These are phyloP conservation scores for Argopecten irradians DNA, from an alignment of 1,140 invertebrate genomes.

Conservation along the genomic window DNA sequence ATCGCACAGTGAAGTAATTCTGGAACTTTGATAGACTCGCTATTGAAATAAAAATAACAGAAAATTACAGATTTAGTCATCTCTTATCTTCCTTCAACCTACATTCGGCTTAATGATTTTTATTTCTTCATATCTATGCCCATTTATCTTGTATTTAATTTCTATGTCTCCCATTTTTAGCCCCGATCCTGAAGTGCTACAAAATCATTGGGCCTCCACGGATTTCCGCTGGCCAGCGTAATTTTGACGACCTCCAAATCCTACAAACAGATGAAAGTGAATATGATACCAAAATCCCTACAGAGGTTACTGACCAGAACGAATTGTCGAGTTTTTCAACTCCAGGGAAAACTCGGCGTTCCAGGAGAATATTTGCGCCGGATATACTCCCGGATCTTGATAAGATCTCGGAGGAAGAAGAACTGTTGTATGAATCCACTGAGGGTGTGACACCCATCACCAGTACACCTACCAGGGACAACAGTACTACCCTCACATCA, in stretches of 20 bases:
- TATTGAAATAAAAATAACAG: no score
- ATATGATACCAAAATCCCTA: not conserved
- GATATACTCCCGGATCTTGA: not conserved
- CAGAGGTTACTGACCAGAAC: not conserved
- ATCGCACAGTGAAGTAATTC: no score
- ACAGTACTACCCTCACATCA: not conserved
- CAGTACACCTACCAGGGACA: not conserved
- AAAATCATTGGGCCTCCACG: not conserved
- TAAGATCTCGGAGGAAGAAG: not conserved
- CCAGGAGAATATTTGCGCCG: not conserved
- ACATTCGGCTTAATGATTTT: no score
- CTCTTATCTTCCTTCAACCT: no score
- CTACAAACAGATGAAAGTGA: not conserved
- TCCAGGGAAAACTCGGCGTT: not conserved
- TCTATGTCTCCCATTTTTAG: no score
- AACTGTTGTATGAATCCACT: not conserved
- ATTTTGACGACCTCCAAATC: not conserved
- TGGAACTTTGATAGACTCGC: no score
- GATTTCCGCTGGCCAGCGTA: not conserved
- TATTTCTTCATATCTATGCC: no score
- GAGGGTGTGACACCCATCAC: not conserved
- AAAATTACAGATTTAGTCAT: no score
- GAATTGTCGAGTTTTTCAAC: no score
- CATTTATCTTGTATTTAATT: no score
- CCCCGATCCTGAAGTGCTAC: not conserved